Percentiles rank a stretch among this genome's conserved stretches.
Conservation (phyloP, 2,113 vertebrate genomes). For the Daphoenositta chrysoptera region DNA sequence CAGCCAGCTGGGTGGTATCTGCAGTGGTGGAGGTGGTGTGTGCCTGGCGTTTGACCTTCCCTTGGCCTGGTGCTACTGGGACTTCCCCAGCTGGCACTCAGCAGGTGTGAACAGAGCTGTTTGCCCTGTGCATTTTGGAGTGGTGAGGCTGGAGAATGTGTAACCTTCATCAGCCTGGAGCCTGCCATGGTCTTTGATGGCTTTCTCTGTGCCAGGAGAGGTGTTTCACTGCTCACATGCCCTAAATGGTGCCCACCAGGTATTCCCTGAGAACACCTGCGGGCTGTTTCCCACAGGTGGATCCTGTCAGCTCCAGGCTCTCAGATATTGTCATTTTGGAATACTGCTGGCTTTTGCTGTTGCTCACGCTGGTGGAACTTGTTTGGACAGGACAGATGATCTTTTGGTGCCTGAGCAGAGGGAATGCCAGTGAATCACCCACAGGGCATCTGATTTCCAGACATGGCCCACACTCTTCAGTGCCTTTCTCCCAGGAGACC, state of each 20-base stretch:
- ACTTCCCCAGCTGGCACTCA: neutral
- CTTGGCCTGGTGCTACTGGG: neutral
- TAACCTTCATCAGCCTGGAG: neutral
- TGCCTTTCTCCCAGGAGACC: neutral
- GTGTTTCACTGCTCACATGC: neutral
- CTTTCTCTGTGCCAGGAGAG: neutral
- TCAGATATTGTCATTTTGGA: neutral
- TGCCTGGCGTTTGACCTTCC: neutral
- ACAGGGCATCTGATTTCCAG: slow-evolving; percentile 5
- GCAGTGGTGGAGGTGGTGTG: neutral
- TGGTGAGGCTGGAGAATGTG: neutral
- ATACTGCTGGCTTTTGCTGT: neutral
- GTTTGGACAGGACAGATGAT: slow-evolving; percentile 9
- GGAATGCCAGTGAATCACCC: slow-evolving; percentile 40
- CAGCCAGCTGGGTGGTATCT: neutral
- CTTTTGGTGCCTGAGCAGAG: neutral
- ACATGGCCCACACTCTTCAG: neutral
- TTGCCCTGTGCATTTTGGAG: neutral
- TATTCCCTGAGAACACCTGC: neutral
- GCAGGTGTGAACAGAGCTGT: neutral
- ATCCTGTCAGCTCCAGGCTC: neutral
- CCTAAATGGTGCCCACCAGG: fast-evolving
- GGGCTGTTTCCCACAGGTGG: neutral
- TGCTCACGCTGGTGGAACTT: neutral
- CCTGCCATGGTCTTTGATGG: neutral